Evolutionary conservation across 2,797 vertebrate species (phyloP), one percentile per base, ranked within the genome.

Genomic region (Mus minutoides): DNA sequence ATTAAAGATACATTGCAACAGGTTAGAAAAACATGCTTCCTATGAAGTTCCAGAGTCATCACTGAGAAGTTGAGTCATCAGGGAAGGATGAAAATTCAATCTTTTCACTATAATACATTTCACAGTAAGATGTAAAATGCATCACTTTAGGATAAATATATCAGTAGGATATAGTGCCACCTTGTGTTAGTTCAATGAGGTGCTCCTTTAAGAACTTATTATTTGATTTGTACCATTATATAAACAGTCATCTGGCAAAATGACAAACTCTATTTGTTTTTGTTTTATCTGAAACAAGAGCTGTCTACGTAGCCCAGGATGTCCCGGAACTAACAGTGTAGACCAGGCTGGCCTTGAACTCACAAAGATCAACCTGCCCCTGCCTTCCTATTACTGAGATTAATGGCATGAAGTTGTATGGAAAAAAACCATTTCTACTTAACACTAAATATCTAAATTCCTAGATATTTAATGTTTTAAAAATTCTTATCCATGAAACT

Each of bases 391-490:
- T 7, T 69, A 86, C 12, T 22, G 60, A 67, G 17, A 52, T 69
- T 52, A 52, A 86, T 52, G 83, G 12, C 83, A 69, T 69, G 19
- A 69, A 69, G 14, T 75, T 21, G 69, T 16, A 71, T 0, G 16
- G 14, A 10, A 3, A 91, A 93, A 86, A 83, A n/a, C 11, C 77
- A 8, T 76, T 90, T 95, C 56, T 82, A 91, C 31, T 88, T 77
- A 56, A 90, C 90, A 60, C 10, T 62, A 31, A 64, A 64, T 64
- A 64, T 64, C 62, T 64, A 64, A 12, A 64, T 64, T 34, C 43
- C 85, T 84, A 80, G 17, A 77, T 95, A 73, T 54, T 82, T 82
- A 62, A 90, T 77, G 64, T 93, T 84, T 77, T 21, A 73, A 90
- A 88, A 90, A 64, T 37, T 64, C 31, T 19, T 37, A 76, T 60